phyloP scores from a whole-genome alignment of 2,888 invertebrate species.

The Boloria selene region DNA sequence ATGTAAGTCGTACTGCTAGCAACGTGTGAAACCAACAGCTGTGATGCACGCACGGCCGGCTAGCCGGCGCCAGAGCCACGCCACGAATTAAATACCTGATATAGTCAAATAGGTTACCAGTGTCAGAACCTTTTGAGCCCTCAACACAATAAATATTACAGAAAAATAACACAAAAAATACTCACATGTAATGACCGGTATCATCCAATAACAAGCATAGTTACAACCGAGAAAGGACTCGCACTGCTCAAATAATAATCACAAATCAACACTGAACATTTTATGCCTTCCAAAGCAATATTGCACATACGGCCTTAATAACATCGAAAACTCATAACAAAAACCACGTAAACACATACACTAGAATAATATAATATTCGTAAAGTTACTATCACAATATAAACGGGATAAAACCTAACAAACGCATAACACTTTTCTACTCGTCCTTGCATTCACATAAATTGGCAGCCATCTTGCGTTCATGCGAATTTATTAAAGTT shows the following conservation, averaged over 20 bases:
- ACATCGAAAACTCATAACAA: constrained; percentile 72
- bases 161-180: constrained; percentile 50
- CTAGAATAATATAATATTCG: constrained; percentile 61
- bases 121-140: constrained; percentile 55
- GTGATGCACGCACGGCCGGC: constrained; percentile 47
- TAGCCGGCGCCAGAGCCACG: constrained; percentile 52
- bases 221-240: constrained; percentile 72
- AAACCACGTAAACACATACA: constrained; percentile 75
- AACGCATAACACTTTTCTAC: constrained; percentile 74
- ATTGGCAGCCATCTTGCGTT: constrained; percentile 81
- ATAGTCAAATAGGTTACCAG: constrained; percentile 71
- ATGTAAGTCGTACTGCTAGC: constrained; percentile 20
- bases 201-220: constrained; percentile 78
- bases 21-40: constrained; percentile 54
- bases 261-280: constrained; percentile 79
- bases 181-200: constrained; percentile 72
- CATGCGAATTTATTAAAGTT: constrained; percentile 65
- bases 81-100: constrained; percentile 54
- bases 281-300: constrained; percentile 72
- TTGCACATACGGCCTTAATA: constrained; percentile 72
- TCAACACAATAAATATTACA: constrained; percentile 42
- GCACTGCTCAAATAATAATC: constrained; percentile 80
- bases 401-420: constrained; percentile 65
- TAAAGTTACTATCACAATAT: constrained; percentile 71
- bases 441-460: constrained; percentile 80